Evolutionary conservation across 2,797 vertebrate genomes (phyloP).

Genomic region (Arremon brunneinucha): DNA sequence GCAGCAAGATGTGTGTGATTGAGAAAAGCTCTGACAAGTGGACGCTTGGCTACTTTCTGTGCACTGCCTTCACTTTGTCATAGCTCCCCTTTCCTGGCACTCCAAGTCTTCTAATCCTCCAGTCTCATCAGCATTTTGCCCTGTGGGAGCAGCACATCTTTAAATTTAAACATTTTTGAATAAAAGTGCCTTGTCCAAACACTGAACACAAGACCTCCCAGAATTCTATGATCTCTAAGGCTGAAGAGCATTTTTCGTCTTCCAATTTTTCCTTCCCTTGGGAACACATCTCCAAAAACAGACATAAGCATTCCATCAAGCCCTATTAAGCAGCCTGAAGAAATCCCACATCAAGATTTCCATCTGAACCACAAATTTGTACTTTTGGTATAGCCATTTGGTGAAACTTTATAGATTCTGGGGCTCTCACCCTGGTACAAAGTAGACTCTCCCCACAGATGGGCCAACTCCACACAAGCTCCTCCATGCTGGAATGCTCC

Average conservation of each 20-base stretch:
- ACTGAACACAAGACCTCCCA: background rate
- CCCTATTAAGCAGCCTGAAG: background rate
- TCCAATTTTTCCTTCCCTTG: background rate
- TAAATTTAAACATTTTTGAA: background rate
- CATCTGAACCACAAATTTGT: background rate
- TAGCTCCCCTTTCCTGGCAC: background rate
- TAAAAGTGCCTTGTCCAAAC: background rate
- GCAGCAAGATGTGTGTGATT: background rate
- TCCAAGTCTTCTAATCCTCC: background rate
- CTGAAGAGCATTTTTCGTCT: background rate
- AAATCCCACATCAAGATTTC: background rate
- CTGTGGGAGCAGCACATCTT: background rate
- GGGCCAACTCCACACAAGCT: background rate
- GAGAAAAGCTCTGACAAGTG: background rate
- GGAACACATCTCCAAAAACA: background rate
- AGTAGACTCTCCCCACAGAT: background rate
- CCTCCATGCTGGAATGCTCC: background rate
- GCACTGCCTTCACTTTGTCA: background rate
- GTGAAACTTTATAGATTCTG: background rate
- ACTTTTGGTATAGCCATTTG: background rate
- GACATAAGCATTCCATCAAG: background rate
- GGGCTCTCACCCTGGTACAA: background rate
- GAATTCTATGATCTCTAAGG: background rate
- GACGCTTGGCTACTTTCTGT: background rate
- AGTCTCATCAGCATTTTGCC: background rate